Evolutionary conservation across 1,140 invertebrate genomes (phyloP).

Genomic region (Physella acuta): DNA sequence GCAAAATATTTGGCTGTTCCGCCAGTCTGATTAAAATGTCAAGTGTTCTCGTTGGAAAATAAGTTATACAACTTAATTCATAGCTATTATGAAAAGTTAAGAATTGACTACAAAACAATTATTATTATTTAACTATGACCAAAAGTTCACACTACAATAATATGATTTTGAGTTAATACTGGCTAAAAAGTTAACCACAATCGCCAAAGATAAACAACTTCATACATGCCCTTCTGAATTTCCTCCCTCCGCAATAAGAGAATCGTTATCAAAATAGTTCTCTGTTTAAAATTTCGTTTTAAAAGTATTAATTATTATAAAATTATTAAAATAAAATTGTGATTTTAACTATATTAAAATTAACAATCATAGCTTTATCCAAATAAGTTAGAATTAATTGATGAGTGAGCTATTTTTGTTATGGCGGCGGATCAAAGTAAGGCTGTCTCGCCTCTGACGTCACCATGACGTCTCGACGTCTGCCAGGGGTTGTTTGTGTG

Average conservation of each 20-base stretch:
- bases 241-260: no score
- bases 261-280: no score
- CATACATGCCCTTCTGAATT: no score
- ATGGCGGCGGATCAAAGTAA: slow-evolving; percentile 26
- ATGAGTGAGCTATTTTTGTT: slow-evolving; percentile 23
- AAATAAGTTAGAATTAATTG: no score
- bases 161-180: not conserved
- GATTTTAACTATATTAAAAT: no score
- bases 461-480: slow-evolving; percentile 39
- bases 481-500: slow-evolving; percentile 26
- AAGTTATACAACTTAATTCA: no score
- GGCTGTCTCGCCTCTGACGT: slow-evolving; percentile 37
- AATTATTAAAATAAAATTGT: no score
- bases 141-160: not conserved
- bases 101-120: not conserved
- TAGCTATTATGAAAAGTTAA: no score
- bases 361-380: no score
- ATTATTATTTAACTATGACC: not conserved
- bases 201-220: not conserved
- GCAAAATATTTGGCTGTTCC: slow-evolving; percentile 23
- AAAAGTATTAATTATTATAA: no score
- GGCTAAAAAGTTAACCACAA: not conserved
- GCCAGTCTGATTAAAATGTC: not conserved
- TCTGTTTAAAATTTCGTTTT: no score
- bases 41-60: no score